Base-by-base conservation (phyloP, 2,113 vertebrate genomes). In the Scolopax mira region DNA sequence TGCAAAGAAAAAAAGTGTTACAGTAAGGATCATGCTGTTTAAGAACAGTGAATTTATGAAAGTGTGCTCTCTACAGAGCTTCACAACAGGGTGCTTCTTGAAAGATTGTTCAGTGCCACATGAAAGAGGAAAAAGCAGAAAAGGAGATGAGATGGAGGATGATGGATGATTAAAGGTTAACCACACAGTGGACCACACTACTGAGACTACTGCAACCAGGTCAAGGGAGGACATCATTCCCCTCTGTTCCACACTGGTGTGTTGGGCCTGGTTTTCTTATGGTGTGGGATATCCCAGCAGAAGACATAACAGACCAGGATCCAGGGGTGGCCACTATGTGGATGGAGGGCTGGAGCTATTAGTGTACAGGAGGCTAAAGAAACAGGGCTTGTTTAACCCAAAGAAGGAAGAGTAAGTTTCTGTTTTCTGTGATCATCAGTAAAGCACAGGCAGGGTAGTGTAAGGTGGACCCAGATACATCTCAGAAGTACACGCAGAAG, bases 1-100 rank as follows among this genome's bases (percentile, higher is more conserved):
- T 69, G 16, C 11, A 69, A 54, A 60, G 18, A 37, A 49, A 49
- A 49, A 83, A n/a, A 28, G 11, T 18, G 8, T 82, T 67, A 51
- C 0, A 0, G 8, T 60, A 24, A 1, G 0, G 19, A 37, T 61
- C 11, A 4, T 62, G 31, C n/a, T 92, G 13, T 37, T 78, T 74
- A 54, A 30, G 41, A 65, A 7, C 11, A n/a, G 0, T 82, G 55
- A 57, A 25, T 61, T 88, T 39, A 49, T 35, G 46, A 69, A 28
- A 14, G 7, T 49, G 41, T 74, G 19, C 19, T 71, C 54, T 35
- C 3, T 73, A 33, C 17, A 5, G 16, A 52, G 52, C 14, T 30
- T 57, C 12, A n/a, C 23, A 52, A 28, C 30, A 37, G 4, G 5
- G 1, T 83, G 17, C 28, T 51, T 71, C 44, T 48, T 65, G 49